Percentiles rank a stretch among this genome's conserved stretches.
These are phyloP conservation scores for Falco rusticolus DNA, from an alignment of 2,797 vertebrate species.

Conservation along the genomic window DNA sequence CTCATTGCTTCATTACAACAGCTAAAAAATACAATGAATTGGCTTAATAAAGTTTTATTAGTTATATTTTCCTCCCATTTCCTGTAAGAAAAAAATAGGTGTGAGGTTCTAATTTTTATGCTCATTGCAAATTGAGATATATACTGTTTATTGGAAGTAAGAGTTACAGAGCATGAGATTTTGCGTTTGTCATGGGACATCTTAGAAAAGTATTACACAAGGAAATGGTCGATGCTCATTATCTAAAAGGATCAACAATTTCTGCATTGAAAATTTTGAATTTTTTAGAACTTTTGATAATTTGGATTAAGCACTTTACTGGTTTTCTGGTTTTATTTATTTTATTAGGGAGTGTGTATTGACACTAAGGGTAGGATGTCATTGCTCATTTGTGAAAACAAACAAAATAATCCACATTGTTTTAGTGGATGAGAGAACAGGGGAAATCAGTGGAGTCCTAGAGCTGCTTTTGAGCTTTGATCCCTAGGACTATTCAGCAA, in stretches of 20 bases:
- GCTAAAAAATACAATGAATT: not conserved
- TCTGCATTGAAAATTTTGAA: not conserved
- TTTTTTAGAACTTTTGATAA: not conserved
- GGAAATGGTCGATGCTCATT: not conserved
- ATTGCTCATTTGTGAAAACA: not conserved
- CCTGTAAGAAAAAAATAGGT: not conserved
- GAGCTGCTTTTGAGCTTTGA: not conserved
- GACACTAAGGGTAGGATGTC: not conserved
- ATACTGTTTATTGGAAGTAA: not conserved
- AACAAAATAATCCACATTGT: not conserved
- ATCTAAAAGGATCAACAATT: not conserved
- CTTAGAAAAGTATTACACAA: not conserved
- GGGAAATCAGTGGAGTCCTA: not conserved
- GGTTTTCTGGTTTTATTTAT: not conserved
- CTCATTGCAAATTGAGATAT: not conserved
- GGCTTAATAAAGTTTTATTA: not conserved
- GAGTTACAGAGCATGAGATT: not conserved
- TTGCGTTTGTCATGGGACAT: not conserved
- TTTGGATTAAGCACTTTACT: not conserved
- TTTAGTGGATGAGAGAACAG: not conserved
- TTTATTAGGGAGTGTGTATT: not conserved
- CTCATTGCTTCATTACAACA: constrained; percentile 22
- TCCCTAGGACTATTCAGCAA: not conserved
- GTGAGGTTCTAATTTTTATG: not conserved
- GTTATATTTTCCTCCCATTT: not conserved